phyloP scores from a whole-genome alignment of 1,140 invertebrate genomes.

The Heliconius hermathena region DNA sequence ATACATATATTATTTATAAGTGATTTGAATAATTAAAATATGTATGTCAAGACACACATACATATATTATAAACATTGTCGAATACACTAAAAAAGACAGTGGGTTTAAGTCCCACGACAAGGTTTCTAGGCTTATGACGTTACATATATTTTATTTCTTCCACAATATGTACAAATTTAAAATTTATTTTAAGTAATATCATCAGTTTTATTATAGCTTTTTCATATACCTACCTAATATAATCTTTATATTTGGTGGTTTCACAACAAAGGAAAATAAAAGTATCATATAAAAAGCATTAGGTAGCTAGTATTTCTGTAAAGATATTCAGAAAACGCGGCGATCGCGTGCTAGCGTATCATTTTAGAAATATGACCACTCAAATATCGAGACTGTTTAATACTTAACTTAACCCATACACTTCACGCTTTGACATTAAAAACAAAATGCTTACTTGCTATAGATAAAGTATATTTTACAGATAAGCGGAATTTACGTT shows the following conservation, averaged over 20 bases:
- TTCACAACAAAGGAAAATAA: background rate
- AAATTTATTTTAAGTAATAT: too few relatives aligned
- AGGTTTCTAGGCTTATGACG: too few relatives aligned
- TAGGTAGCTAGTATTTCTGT: background rate
- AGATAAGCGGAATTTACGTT: background rate
- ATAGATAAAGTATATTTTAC: background rate
- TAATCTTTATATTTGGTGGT: background rate
- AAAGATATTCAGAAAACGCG: constrained; percentile 13
- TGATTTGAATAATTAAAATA: too few relatives aligned
- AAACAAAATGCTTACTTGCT: background rate
- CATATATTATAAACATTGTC: too few relatives aligned
- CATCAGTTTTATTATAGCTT: too few relatives aligned
- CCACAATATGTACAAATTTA: too few relatives aligned
- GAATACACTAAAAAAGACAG: too few relatives aligned
- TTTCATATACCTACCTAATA: background rate
- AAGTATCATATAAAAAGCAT: background rate
- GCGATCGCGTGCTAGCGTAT: constrained; percentile 6
- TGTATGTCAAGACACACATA: too few relatives aligned
- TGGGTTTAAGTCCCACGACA: too few relatives aligned
- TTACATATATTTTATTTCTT: too few relatives aligned
- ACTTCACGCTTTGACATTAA: background rate
- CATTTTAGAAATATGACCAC: constrained; percentile 15
- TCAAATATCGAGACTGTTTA: background rate
- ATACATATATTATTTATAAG: too few relatives aligned
- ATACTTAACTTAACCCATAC: background rate